These are phyloP conservation scores for Rotaria macrura DNA, from an alignment of 2,888 invertebrate species.

Conservation along the genomic window DNA sequence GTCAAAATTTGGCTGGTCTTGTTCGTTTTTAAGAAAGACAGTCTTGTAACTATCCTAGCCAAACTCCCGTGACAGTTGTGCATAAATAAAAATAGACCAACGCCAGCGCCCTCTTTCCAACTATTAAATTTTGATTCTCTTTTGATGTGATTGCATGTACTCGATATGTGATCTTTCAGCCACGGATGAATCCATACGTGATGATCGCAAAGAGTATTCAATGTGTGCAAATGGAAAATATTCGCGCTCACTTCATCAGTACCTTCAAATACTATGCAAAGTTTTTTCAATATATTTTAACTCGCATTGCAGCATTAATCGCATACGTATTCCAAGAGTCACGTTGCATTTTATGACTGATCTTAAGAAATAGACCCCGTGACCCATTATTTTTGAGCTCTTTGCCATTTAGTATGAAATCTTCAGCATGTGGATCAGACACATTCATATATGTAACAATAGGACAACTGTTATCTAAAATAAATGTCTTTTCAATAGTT, in stretches of 20 bases:
- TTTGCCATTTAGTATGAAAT: constrained; percentile 29
- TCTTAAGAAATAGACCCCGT: constrained; percentile 39
- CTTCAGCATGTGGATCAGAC: constrained; percentile 2
- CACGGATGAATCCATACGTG: constrained; percentile 36
- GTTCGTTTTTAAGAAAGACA: constrained; percentile 36
- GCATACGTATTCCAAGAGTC: constrained; percentile 35
- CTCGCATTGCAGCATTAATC: not conserved
- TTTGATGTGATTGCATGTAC: constrained; percentile 35
- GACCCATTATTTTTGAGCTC: constrained; percentile 31
- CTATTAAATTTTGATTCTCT: constrained; percentile 34
- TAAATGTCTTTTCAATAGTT: not conserved
- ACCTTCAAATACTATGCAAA: constrained; percentile 35
- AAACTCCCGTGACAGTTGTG: constrained; percentile 36
- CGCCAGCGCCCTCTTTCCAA: constrained; percentile 35
- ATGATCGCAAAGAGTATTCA: constrained; percentile 34
- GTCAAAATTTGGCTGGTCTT: constrained; percentile 12
- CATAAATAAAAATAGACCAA: constrained; percentile 37
- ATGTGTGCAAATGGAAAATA: constrained; percentile 38
- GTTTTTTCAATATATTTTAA: not conserved
- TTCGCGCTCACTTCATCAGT: constrained; percentile 37
- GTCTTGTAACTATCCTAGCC: constrained; percentile 36
- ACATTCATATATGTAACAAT: constrained; percentile 31
- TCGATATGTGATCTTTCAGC: constrained; percentile 31
- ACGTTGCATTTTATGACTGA: constrained; percentile 39
- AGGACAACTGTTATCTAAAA: constrained; percentile 26